Base-by-base conservation (phyloP, 2,797 vertebrate species). In the Neomorphus geoffroyi region DNA sequence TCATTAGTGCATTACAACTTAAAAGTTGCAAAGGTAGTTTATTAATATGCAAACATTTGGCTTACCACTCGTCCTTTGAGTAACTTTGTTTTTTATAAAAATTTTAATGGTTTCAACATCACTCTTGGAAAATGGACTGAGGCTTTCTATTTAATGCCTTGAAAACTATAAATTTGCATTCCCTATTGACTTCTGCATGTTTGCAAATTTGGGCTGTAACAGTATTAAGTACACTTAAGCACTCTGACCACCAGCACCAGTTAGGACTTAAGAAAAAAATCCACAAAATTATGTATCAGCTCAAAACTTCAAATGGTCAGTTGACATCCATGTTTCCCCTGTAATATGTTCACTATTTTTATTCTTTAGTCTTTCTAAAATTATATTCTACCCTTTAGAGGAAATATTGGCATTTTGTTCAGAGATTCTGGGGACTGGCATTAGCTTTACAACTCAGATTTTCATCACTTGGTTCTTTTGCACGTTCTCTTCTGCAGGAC, bases 231-330 rank as follows among this genome's bases (percentile, higher is more conserved):
- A 37, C 35, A 66, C 11, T 61, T 48, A 32, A 32, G 28, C 13
- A 53, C 32, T 81, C 35, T 16, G 18, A 90, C 32, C 70, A 73
- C 17, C 30, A 72, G 13, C 22, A 81, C 43, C n/a, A 67, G n/a
- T 53, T 32, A 67, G 10, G 6, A 35, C 23, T 87, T 39, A 5
- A 4, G 23, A 30, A 84, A 90, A 53, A 80, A 66, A 48, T 13
- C 5, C 35, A 56, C 26, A 23, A 8, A 65, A 73, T 77, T 3
- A 3, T 2, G 0, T 35, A 32, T 30, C 39, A 73, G 11, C 27
- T 67, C 33, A 72, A 53, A 78, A 48, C 57, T 48, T 71, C 3
- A 19, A 51, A 78, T 74, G 45, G 22, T 18, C 30, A 37, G 39
- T 2, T 84, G 30, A 56, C 18, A 43, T 27, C 45, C 3, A 43